These are phyloP conservation scores for Ailuropoda melanoleuca DNA, from an alignment of 2,113 vertebrate species.

Conservation along the genomic window DNA sequence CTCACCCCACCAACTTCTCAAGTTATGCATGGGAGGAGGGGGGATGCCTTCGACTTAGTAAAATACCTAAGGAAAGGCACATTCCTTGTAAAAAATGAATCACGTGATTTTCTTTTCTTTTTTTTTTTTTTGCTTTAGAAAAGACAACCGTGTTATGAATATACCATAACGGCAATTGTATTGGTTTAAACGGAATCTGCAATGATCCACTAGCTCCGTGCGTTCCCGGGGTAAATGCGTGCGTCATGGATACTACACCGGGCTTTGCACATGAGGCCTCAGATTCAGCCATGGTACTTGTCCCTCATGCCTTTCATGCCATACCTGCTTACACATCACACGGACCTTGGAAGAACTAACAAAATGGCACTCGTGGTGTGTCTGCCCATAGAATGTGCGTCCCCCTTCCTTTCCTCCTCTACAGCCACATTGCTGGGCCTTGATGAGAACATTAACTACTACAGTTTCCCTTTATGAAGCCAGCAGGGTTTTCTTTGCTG, in stretches of 20 bases:
- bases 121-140: not conserved
- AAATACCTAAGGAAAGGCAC: not conserved
- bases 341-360: not conserved
- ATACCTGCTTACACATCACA: not conserved
- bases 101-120: not conserved
- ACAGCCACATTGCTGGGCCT: constrained; percentile 65
- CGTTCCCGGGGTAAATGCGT: not conserved
- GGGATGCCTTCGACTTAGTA: not conserved
- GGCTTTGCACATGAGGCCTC: too few species aligned
- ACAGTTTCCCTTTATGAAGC: constrained; percentile 81
- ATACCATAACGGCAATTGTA: not conserved
- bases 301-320: not conserved
- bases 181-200: not conserved
- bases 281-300: rapidly evolving
- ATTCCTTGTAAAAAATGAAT: not conserved
- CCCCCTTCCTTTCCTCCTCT: constrained; percentile 28
- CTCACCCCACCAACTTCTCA: too few species aligned
- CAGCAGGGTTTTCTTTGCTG: constrained; percentile 82
- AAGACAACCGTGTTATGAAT: not conserved
- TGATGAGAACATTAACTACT: constrained; percentile 81
- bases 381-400: not conserved
- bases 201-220: not conserved
- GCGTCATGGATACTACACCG: rapidly evolving
- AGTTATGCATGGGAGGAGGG: rapidly evolving
- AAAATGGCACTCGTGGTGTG: not conserved